A percentile compares a stretch with the other conserved stretches of the same genome.
Conservation (phyloP, 1,140 invertebrate species). For the Drosophila rufa region DNA sequence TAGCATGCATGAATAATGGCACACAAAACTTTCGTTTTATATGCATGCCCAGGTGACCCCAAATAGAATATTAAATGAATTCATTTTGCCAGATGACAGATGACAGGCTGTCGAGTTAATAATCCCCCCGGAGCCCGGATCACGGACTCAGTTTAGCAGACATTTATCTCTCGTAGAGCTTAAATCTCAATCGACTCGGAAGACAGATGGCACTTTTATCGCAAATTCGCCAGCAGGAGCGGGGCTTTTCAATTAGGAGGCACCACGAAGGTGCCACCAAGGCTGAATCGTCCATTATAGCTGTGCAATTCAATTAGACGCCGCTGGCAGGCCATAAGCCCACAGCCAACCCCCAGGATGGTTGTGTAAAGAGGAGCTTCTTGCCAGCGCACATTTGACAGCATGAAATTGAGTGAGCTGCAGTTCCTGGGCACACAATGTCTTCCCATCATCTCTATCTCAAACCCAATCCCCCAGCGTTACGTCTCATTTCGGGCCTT, state of each 20-base stretch:
- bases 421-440: slow-evolving; percentile 44
- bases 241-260: slow-evolving; percentile 65
- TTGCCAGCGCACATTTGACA: slow-evolving; percentile 62
- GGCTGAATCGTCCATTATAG: slow-evolving; percentile 54
- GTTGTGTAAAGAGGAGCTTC: slow-evolving; percentile 14
- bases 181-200: slow-evolving; percentile 22
- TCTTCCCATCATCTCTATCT: slow-evolving; percentile 1
- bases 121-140: slow-evolving; percentile 14
- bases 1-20: slow-evolving; percentile 34
- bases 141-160: slow-evolving; percentile 13
- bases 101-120: slow-evolving; percentile 29
- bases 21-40: slow-evolving; percentile 7
- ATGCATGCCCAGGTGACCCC: slow-evolving; percentile 37
- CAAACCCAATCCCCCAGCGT: background rate
- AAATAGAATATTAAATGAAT: slow-evolving; percentile 50
- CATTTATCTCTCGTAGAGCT: slow-evolving; percentile 30
- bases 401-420: slow-evolving; percentile 79
- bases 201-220: slow-evolving; percentile 53
- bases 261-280: slow-evolving; percentile 17
- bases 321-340: slow-evolving; percentile 28
- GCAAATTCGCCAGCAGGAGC: slow-evolving; percentile 24
- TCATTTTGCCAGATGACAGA: slow-evolving; percentile 25
- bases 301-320: slow-evolving; percentile 75
- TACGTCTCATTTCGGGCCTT: slow-evolving; percentile 43
- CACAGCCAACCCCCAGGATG: background rate